phyloP scores from a whole-genome alignment of 1,140 invertebrate species.

The Polypedilum pembai region DNA sequence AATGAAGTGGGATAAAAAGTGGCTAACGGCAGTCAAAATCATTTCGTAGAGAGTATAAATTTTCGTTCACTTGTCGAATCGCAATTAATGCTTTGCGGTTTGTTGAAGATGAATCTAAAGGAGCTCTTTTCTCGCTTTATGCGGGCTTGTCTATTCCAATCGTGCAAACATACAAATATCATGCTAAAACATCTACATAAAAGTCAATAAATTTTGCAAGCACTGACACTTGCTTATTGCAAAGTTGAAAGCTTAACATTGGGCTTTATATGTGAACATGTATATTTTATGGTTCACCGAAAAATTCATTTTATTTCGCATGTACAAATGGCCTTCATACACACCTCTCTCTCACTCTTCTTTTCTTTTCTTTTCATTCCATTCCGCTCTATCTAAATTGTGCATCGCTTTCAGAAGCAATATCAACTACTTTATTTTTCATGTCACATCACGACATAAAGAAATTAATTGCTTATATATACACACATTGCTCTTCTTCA shows the following conservation, averaged over 20 bases:
- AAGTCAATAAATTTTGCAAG: conserved; percentile 5
- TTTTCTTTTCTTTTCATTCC: too few species aligned
- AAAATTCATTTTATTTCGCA: neutral
- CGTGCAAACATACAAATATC: neutral
- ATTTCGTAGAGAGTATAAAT: neutral
- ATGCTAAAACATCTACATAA: neutral
- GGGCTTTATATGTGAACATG: neutral
- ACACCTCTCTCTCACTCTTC: too few species aligned
- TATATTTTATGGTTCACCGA: neutral
- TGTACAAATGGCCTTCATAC: neutral
- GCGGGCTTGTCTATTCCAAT: too few species aligned
- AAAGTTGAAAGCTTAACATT: conserved; percentile 17
- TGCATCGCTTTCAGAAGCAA: neutral
- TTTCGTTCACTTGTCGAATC: neutral
- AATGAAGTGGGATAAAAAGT: conserved; percentile 24
- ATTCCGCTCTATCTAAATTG: neutral
- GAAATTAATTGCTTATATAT: neutral
- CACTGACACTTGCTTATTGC: conserved; percentile 10
- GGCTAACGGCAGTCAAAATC: neutral
- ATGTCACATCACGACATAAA: conserved; percentile 11
- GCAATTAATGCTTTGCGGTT: neutral
- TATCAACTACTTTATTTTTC: neutral
- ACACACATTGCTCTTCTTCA: neutral
- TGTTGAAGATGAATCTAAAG: neutral
- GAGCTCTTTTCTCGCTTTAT: too few species aligned